Percentiles rank a stretch among this genome's conserved stretches.
These are phyloP conservation scores for Conchocele bisecta DNA, from an alignment of 2,888 invertebrate genomes.

Conservation along the genomic window DNA sequence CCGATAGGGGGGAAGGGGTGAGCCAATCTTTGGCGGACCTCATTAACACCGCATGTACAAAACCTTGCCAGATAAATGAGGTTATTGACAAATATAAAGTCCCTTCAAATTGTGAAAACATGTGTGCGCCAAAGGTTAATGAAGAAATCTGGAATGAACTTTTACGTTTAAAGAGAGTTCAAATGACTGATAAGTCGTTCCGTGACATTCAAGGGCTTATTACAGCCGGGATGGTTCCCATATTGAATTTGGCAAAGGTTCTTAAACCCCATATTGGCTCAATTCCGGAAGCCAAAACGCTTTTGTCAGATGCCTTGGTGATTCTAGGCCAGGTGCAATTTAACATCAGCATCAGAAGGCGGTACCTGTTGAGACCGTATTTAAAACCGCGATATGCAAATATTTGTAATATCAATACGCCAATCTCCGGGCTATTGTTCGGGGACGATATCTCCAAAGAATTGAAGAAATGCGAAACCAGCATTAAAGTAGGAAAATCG, in stretches of 20 bases:
- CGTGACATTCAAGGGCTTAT: neutral
- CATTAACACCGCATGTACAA: neutral
- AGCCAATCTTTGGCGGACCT: too few species aligned
- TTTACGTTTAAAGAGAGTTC: neutral
- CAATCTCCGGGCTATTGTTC: neutral
- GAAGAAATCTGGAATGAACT: neutral
- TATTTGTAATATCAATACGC: neutral
- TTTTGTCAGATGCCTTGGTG: neutral
- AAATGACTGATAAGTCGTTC: neutral
- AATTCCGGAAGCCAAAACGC: neutral
- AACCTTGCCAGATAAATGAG: neutral
- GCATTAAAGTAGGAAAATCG: conserved; percentile 9
- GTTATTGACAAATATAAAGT: neutral
- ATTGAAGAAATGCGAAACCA: conserved; percentile 9
- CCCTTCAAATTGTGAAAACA: neutral
- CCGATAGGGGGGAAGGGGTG: too few species aligned
- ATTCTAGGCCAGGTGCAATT: neutral
- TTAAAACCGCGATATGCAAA: neutral
- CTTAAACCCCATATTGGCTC: neutral
- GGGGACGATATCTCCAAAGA: conserved; percentile 7
- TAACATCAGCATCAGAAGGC: neutral
- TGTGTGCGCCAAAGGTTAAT: neutral
- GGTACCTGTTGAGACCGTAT: neutral
- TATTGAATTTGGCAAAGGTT: neutral
- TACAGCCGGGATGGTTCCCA: neutral